Base-by-base conservation (phyloP, 2,797 vertebrate species). In the Eulemur rubriventer region DNA sequence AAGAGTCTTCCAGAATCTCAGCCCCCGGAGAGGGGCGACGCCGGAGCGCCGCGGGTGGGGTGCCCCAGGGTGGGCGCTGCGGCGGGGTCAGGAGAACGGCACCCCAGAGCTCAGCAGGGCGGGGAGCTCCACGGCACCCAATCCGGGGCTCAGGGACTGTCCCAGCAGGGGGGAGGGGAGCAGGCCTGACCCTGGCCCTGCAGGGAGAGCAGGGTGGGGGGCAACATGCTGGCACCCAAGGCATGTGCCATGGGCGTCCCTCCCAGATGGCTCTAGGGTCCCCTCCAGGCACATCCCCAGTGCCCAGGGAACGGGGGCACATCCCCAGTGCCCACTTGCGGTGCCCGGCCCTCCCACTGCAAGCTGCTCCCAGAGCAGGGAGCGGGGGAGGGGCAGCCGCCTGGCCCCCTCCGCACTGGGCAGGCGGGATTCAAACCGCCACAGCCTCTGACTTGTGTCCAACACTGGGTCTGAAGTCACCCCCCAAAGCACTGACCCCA, bases 291-390 rank as follows among this genome's bases (percentile, higher is more conserved):
- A 16, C 1, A 3, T 11, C n/a, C 24, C 65, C 38, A n/a, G 20
- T 52, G 10, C 63, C 26, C 9, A 10, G n/a, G 12, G 6, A n/a
- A 14, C 0, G 8, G 28, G 22, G 35, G 30, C 7, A 16, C 1
- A 3, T 11, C n/a, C 24, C 65, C 38, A n/a, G 20, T 52, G 10
- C 63, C 26, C 18, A 4, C 16, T 7, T 22, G 10, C 0, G 4
- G 41, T 0, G 0, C 30, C 18, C 0, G 17, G 2, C 52, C 13
- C 24, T 2, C 0, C 26, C 22, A 11, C 22, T 8, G 2, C 18
- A 55, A 13, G 7, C 63, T 4, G 2, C 35, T 11, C 18, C 8
- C 16, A 9, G 1, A 33, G 48, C 46, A 30, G 30, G 46, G 46
- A 24, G 46, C 46, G 3, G 30, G 43, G 28, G 28, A 24, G 55